Base-by-base conservation (phyloP, 2,888 invertebrate species). In the Acanthosepion pharaonis region DNA sequence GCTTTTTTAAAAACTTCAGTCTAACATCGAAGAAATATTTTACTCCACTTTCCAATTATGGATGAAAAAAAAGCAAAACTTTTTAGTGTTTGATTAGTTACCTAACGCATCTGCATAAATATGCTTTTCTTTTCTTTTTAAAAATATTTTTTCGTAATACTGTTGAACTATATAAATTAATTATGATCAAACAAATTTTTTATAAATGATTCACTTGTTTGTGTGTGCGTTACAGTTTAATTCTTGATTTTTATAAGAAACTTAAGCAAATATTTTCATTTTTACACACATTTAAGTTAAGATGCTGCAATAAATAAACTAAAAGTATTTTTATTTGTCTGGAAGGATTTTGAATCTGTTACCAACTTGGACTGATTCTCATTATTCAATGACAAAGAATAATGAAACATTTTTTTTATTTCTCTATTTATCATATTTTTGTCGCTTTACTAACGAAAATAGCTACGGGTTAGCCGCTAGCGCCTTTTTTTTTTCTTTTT, bases 21-120 rank as follows among this genome's bases (percentile, higher is more conserved):
- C 28, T 78, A 78, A 78, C 78, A n/a, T n/a, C n/a, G n/a, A 78
- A 78, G n/a, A 78, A 78, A 78, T 78, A 78, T 78, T 78, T 64
- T 59, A 59, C 59, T 59, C 59, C 59, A 23, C 59, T 78, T 78
- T n/a, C 5, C 78, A 78, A 11, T 33, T 78, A 78, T 78, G 78
- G n/a, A n/a, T n/a, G n/a, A n/a, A 18, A 9, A 11, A n/a, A 18
- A 78, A 78, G 33, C 9, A n/a, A 28, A 78, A 78, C 78, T 78
- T 78, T 78, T 59, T 78, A 28, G 78, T 64, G 64, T n/a, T 78
- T 15, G 78, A 78, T 78, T 78, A 78, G 18, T n/a, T 28, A n/a
- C 20, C 5, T 20, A 20, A 20, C 23, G 23, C 59, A 23, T 59
- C 20, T 6, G 23, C 20, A 20, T 59, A 59, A 23, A 59, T 23